Evolutionary conservation across 1,140 invertebrate genomes (phyloP).

Genomic region (Bombus cullumanus): DNA sequence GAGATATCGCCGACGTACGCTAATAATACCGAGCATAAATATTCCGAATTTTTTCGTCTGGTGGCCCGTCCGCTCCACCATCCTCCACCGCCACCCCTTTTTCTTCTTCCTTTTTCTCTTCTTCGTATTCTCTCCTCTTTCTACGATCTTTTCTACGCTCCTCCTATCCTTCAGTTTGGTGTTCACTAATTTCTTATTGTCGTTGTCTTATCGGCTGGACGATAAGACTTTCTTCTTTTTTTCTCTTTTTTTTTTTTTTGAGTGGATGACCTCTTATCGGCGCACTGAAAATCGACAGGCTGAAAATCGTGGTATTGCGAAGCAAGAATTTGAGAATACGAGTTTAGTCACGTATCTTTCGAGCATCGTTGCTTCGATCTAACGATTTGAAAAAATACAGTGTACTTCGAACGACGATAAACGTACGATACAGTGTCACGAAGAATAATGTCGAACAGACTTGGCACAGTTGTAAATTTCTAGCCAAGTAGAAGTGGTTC

Average conservation of each 20-base stretch:
- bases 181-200: conserved; percentile 35
- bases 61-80: conserved; percentile 47
- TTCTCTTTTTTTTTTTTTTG: fast-evolving
- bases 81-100: background rate
- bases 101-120: background rate
- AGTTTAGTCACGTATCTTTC: too few species aligned
- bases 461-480: too few species aligned
- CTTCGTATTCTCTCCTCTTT: background rate
- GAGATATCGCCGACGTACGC: conserved; percentile 80
- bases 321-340: too few species aligned
- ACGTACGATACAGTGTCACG: too few species aligned
- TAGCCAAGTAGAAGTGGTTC: background rate
- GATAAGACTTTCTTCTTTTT: background rate
- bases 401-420: too few species aligned
- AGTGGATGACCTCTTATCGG: too few species aligned
- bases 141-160: background rate
- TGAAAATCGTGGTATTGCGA: too few species aligned
- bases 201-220: background rate
- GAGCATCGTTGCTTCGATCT: too few species aligned
- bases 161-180: background rate
- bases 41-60: conserved; percentile 80
- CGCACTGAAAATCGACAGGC: too few species aligned
- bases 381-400: too few species aligned
- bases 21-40: conserved; percentile 83
- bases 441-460: too few species aligned